These are phyloP conservation scores for Bombus affinis DNA, from an alignment of 1,140 invertebrate species.

Conservation along the genomic window DNA sequence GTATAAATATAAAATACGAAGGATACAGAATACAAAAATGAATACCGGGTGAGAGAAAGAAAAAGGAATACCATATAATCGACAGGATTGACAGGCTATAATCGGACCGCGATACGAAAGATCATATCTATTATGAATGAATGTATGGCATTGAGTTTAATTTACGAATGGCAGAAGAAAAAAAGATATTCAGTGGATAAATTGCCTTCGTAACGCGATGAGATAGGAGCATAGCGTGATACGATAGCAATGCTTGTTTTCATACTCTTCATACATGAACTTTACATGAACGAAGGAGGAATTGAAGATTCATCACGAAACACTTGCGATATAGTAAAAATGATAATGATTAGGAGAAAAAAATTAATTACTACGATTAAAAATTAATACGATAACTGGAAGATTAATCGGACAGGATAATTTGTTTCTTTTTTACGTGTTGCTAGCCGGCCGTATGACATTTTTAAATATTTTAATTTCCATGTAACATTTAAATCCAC, in stretches of 20 bases:
- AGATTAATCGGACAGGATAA: neutral
- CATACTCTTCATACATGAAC: neutral
- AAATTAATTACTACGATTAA: neutral
- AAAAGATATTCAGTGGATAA: neutral
- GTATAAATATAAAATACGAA: neutral
- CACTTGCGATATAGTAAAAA: too few relatives aligned
- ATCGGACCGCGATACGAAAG: neutral
- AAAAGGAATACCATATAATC: neutral
- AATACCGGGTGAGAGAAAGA: neutral
- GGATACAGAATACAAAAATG: neutral
- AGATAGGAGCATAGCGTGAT: constrained; percentile 1
- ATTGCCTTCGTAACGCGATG: too few relatives aligned
- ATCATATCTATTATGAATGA: constrained; percentile 7
- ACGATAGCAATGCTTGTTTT: neutral
- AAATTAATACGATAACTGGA: neutral
- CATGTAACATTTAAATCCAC: too few relatives aligned
- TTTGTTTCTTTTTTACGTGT: too few relatives aligned
- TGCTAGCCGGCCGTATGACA: too few relatives aligned
- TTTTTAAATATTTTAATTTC: too few relatives aligned
- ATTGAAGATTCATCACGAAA: neutral
- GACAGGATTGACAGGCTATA: neutral
- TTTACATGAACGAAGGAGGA: neutral
- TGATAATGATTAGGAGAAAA: neutral
- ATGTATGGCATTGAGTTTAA: neutral
- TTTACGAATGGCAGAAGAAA: neutral